These are phyloP conservation scores for Pachypeltis micranthus DNA, from an alignment of 1,140 invertebrate genomes.

Conservation along the genomic window DNA sequence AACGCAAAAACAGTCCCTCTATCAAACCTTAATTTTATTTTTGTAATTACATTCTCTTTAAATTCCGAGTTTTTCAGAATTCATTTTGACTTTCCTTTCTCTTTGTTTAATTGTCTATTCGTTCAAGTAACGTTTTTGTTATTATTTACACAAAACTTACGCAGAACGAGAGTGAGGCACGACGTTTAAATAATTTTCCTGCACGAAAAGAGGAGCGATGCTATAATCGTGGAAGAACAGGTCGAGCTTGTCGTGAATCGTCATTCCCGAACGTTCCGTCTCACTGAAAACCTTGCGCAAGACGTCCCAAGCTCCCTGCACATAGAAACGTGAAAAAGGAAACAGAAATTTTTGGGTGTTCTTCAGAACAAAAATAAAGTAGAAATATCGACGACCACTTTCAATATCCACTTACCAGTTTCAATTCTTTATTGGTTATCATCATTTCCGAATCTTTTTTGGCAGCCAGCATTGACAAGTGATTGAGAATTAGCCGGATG, in stretches of 20 bases:
- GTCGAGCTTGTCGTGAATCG: constrained; percentile 71
- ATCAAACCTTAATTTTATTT: too few species aligned
- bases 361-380: too few species aligned
- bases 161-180: constrained; percentile 42
- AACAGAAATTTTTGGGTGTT: too few species aligned
- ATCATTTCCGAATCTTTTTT: constrained; percentile 41
- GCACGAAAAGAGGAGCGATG: constrained; percentile 87
- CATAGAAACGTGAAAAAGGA: constrained; percentile 12
- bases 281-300: constrained; percentile 76
- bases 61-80: too few species aligned
- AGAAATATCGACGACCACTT: too few species aligned
- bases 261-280: constrained; percentile 71
- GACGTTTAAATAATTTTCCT: constrained; percentile 88
- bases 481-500: constrained; percentile 82
- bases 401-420: constrained; percentile 59
- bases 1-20: too few species aligned
- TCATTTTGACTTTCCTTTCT: too few species aligned
- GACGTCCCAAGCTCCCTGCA: constrained; percentile 85
- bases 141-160: too few species aligned
- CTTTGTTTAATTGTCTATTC: too few species aligned
- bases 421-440: constrained; percentile 61
- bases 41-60: too few species aligned
- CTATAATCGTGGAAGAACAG: constrained; percentile 97
- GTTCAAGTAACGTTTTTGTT: too few species aligned
- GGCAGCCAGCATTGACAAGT: constrained; percentile 58